Conservation (phyloP, 2,888 invertebrate genomes). For the Catocala sponsa region DNA sequence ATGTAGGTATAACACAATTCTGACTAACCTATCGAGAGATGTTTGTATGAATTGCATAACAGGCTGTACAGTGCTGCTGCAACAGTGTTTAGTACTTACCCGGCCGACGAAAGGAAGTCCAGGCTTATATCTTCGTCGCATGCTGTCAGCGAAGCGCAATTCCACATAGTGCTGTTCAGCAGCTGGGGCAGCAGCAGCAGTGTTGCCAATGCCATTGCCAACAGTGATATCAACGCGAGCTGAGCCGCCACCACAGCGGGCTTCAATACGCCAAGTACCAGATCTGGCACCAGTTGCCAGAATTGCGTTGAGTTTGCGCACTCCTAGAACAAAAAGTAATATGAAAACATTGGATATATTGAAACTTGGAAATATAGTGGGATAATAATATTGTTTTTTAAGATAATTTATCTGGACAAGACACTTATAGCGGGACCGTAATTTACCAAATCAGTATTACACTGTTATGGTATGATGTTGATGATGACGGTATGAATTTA, state of each 20-base stretch:
- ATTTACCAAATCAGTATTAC: too few species aligned
- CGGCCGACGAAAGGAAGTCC: conserved; percentile 90
- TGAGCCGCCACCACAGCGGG: conserved; percentile 83
- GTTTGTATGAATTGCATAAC: too few species aligned
- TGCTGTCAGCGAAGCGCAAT: conserved; percentile 89
- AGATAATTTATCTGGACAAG: too few species aligned
- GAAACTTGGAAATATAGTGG: too few species aligned
- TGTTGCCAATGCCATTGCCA: conserved; percentile 72
- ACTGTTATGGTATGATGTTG: too few species aligned
- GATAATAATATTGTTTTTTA: too few species aligned
- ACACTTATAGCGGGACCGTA: too few species aligned
- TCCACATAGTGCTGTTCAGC: conserved; percentile 91
- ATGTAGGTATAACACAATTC: too few species aligned
- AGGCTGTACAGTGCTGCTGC: too few species aligned
- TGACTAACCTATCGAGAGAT: too few species aligned
- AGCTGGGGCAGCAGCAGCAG: conserved; percentile 88
- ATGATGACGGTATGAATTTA: too few species aligned
- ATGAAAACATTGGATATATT: too few species aligned
- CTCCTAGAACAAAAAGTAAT: conserved; percentile 76
- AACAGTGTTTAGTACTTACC: conserved; percentile 69
- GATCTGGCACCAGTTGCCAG: conserved; percentile 87
- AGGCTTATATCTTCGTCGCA: conserved; percentile 90
- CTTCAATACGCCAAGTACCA: conserved; percentile 89
- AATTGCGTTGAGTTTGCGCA: conserved; percentile 86
- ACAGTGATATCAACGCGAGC: conserved; percentile 88